A percentile compares a stretch with the other conserved stretches of the same genome.
Conservation (phyloP, 2,113 vertebrate genomes). For the Cheirogaleus medius region DNA sequence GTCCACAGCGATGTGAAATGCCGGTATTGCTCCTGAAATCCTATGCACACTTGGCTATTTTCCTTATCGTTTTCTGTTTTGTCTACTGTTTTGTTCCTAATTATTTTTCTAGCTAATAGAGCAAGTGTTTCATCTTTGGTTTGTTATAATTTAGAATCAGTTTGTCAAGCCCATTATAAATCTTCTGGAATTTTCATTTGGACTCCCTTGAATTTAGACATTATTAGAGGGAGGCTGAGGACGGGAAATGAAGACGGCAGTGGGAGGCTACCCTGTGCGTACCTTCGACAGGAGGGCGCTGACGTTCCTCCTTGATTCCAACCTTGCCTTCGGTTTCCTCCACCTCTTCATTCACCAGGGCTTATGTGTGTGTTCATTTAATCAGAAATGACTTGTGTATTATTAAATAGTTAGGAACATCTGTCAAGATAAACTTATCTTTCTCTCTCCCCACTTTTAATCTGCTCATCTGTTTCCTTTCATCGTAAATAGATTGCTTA, state of each 20-base stretch:
- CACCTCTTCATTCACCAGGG: neutral
- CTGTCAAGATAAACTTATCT: neutral
- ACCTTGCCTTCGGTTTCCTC: neutral
- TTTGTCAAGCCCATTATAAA: neutral
- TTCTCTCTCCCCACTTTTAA: neutral
- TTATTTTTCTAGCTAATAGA: neutral
- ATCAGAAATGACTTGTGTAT: neutral
- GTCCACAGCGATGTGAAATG: neutral
- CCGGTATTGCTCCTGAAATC: too few species aligned
- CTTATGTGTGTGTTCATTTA: neutral
- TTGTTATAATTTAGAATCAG: neutral
- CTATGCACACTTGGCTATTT: neutral
- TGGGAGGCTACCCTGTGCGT: too few species aligned
- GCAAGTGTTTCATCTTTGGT: neutral
- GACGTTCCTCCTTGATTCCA: neutral
- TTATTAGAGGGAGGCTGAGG: neutral
- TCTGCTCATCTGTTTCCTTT: neutral
- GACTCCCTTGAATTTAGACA: neutral
- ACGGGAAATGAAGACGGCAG: accelerated
- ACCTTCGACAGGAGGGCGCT: accelerated
- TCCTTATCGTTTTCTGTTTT: neutral
- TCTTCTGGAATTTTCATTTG: neutral
- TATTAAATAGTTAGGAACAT: neutral
- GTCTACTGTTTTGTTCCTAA: too few species aligned
- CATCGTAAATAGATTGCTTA: neutral